A percentile compares a stretch with the other conserved stretches of the same genome.
phyloP scores from a whole-genome alignment of 1,140 invertebrate genomes.

The Paralvinella palmiformis region DNA sequence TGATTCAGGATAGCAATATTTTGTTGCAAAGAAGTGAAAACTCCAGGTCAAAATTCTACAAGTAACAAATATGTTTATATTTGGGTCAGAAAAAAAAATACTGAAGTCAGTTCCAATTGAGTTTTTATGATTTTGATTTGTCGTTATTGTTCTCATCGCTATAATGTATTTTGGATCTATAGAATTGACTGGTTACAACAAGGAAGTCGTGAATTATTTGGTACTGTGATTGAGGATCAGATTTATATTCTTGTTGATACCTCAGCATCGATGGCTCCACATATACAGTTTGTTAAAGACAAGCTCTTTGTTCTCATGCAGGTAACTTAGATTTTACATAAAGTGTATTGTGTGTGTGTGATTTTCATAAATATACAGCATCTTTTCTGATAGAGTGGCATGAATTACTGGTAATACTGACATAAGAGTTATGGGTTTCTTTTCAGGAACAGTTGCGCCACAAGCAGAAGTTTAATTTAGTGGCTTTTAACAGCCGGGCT shows the following conservation, averaged over 20 bases:
- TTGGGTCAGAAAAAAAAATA: too few relatives aligned
- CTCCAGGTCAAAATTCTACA: too few relatives aligned
- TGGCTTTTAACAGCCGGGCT: constrained; percentile 42
- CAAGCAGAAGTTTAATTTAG: constrained; percentile 47
- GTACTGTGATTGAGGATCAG: constrained; percentile 48
- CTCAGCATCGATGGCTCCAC: constrained; percentile 46
- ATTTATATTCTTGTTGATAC: constrained; percentile 49
- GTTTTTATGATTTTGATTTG: too few relatives aligned
- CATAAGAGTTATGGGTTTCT: background rate
- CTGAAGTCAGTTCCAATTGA: too few relatives aligned
- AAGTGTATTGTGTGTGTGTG: too few relatives aligned
- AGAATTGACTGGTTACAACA: constrained; percentile 48
- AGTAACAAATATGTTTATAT: too few relatives aligned
- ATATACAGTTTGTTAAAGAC: constrained; percentile 47
- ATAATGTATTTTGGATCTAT: constrained; percentile 15
- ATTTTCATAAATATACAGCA: background rate
- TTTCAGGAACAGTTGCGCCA: constrained; percentile 48
- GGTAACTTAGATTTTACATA: too few relatives aligned
- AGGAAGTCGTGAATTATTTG: constrained; percentile 48
- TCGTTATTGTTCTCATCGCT: background rate
- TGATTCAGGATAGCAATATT: too few relatives aligned
- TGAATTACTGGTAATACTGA: too few relatives aligned
- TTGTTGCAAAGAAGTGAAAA: too few relatives aligned
- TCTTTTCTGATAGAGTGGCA: background rate
- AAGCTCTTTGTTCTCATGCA: constrained; percentile 47